Evolutionary conservation across 2,797 vertebrate genomes (phyloP), one percentile per base, ranked within the genome.

Genomic region (Platalea minor): DNA sequence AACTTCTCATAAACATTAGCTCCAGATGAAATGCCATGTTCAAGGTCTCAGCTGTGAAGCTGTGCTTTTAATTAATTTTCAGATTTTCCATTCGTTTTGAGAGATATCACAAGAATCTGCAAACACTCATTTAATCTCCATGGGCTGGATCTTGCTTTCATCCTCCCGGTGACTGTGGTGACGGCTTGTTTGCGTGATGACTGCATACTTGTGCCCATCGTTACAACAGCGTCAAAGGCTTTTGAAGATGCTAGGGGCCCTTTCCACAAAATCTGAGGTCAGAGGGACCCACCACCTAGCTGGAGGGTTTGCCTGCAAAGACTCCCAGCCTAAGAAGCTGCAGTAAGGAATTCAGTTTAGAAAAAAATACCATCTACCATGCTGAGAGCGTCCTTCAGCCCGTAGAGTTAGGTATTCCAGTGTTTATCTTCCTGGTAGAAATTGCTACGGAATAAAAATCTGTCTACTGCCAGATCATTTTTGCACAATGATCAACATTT

Each of bases 41-140:
- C 72, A 84, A 54, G 72, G 78, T 85, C 96, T 81, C 95, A 95
- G 95, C 95, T 97, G 93, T 69, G 84, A 94, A 89, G 31, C 57
- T 92, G 54, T 78, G 61, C 46, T 95, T 96, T 89, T 93, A 96
- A 96, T 97, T 95, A 96, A 75, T 88, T 95, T 88, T 89, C 85
- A 73, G 35, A 73, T 92, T 94, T 96, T 88, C 69, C 67, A 53
- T 85, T 91, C 0, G 0, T 89, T 97, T 64, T 61, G 61, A 78
- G 87, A 92, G 60, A 33, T 81, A 91, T 41, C 70, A 43, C 69
- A 93, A 45, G 57, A 91, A 91, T 91, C 76, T 85, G 76, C 54
- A 92, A 95, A 92, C 50, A 74, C 16, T 87, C 51, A n/a, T 77
- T 85, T 93, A 78, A 85, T 73, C 84, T 91, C 68, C 18, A 14